Conservation (phyloP, 35 echinoderm and acorn worm species). For the Chiridota heheva region DNA sequence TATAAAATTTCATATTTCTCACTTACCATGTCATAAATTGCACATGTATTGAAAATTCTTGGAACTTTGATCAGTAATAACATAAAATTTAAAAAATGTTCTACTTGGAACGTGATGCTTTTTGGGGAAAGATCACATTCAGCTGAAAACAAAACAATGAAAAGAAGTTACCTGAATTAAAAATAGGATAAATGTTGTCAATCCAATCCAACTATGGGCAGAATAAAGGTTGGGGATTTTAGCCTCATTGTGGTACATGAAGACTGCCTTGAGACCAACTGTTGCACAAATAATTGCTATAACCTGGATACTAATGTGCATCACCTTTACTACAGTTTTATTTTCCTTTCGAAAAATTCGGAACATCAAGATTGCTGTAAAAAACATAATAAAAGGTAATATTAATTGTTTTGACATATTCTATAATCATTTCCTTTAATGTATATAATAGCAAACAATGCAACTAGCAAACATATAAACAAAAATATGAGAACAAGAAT, state of each 20-base stretch:
- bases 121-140: no score
- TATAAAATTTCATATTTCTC: no score
- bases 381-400: neutral
- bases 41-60: no score
- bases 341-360: slow-evolving; percentile 85
- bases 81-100: no score
- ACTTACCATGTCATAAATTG: no score
- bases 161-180: slow-evolving; percentile 76
- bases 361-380: slow-evolving; percentile 76
- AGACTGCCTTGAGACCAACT: slow-evolving; percentile 79
- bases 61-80: no score
- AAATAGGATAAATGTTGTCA: slow-evolving; percentile 69
- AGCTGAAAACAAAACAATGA: no score
- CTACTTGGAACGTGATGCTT: no score
- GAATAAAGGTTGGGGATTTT: slow-evolving; percentile 66
- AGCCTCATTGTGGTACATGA: slow-evolving; percentile 58
- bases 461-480: no score
- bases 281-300: slow-evolving; percentile 55
- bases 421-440: no score
- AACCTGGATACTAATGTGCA: slow-evolving; percentile 80
- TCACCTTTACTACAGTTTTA: slow-evolving; percentile 80
- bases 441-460: no score
- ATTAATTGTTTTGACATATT: no score
- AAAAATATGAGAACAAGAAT: neutral
- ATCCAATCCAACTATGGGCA: slow-evolving; percentile 87